These are phyloP conservation scores for Disparrhopalites patrizii DNA, from an alignment of 2,888 invertebrate genomes.

Conservation along the genomic window DNA sequence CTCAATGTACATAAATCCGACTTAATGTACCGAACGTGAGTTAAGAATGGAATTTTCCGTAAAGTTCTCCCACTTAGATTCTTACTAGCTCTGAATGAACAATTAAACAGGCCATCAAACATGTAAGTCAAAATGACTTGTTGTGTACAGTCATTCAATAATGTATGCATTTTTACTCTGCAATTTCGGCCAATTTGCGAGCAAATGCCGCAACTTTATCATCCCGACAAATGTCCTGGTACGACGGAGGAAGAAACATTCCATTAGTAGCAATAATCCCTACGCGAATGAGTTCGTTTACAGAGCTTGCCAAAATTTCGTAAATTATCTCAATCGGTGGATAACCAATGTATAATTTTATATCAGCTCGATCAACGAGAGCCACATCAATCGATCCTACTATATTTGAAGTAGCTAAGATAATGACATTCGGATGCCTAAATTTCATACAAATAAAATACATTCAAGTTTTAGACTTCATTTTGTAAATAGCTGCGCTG, in stretches of 20 bases:
- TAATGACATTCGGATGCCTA: slow-evolving; percentile 80
- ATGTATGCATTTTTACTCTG: slow-evolving; percentile 49
- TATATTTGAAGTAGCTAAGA: slow-evolving; percentile 93
- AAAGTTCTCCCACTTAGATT: slow-evolving; percentile 80
- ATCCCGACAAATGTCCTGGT: not conserved
- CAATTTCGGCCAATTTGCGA: slow-evolving; percentile 52
- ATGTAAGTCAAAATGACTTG: no score
- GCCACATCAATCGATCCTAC: slow-evolving; percentile 90
- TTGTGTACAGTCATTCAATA: no score
- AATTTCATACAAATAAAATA: no score
- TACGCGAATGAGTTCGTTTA: slow-evolving; percentile 75
- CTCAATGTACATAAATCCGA: not conserved
- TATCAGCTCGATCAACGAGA: slow-evolving; percentile 93
- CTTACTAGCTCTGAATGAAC: slow-evolving; percentile 55
- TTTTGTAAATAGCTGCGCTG: not conserved
- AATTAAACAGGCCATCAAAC: not conserved
- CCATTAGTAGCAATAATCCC: slow-evolving; percentile 48
- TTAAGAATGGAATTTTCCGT: slow-evolving; percentile 81
- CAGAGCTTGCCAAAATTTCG: slow-evolving; percentile 75
- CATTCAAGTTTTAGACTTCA: not conserved
- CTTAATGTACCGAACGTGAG: slow-evolving; percentile 60
- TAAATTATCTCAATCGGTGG: slow-evolving; percentile 77
- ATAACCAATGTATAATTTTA: slow-evolving; percentile 81
- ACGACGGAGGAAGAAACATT: not conserved
- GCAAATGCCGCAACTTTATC: not conserved